Evolutionary conservation across 2,113 vertebrate species (phyloP).

Genomic region (Dendropsophus ebraccatus): DNA sequence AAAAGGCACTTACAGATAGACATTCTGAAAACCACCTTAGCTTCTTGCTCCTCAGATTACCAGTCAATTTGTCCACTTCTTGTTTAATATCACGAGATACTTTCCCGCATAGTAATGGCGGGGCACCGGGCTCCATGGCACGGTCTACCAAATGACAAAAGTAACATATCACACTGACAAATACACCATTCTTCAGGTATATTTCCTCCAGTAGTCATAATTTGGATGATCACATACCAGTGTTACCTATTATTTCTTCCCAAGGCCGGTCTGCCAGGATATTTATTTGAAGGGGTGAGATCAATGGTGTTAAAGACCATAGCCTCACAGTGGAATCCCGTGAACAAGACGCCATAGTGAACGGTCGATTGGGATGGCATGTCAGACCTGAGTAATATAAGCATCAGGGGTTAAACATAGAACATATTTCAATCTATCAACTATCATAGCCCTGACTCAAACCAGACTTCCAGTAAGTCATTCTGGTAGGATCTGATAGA

Average conservation of each 20-base stretch:
- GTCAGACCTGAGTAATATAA: conserved; percentile 80
- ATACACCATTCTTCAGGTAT: background rate
- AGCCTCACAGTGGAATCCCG: conserved; percentile 96
- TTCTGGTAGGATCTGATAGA: no score
- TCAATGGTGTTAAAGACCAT: conserved; percentile 90
- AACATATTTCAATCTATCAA: background rate
- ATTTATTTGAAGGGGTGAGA: conserved; percentile 86
- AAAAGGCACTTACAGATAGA: conserved; percentile 83
- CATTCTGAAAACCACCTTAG: conserved; percentile 94
- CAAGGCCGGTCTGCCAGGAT: conserved; percentile 86
- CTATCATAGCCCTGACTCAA: background rate
- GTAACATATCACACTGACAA: background rate
- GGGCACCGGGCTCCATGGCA: conserved; percentile 80
- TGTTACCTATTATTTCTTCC: conserved; percentile 92
- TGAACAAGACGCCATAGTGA: conserved; percentile 97
- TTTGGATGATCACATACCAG: conserved; percentile 72
- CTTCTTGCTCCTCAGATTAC: conserved; percentile 79
- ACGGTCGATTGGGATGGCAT: conserved; percentile 88
- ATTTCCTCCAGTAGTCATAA: background rate
- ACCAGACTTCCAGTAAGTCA: no score
- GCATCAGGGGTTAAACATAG: background rate
- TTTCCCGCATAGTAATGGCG: conserved; percentile 92
- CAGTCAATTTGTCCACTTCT: conserved; percentile 86
- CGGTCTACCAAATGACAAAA: conserved; percentile 75
- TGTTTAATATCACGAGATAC: conserved; percentile 92